Conservation (phyloP, 2,113 vertebrate species). For the Kryptolebias marmoratus region DNA sequence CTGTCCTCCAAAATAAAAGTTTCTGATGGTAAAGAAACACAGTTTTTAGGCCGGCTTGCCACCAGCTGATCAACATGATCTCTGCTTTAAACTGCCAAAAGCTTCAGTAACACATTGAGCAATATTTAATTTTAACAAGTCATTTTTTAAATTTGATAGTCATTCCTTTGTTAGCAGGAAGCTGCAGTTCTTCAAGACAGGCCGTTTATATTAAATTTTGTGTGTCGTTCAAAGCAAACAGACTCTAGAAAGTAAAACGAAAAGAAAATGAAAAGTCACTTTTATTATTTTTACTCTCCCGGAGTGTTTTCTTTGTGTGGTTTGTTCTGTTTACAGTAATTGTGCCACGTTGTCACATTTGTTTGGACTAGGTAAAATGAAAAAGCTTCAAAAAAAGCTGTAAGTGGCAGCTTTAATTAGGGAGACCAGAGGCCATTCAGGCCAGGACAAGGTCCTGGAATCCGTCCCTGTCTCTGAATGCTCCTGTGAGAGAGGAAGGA, state of each 20-base stretch:
- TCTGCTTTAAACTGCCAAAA: no score
- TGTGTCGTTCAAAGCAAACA: neutral
- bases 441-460: constrained; percentile 55
- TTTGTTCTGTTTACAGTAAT: constrained; percentile 34
- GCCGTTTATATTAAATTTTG: neutral
- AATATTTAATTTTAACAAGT: no score
- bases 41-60: no score
- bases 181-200: no score
- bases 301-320: constrained; percentile 6
- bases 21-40: no score
- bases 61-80: no score
- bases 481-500: constrained; percentile 51
- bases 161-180: no score
- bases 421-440: constrained; percentile 35
- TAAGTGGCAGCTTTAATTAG: constrained; percentile 65
- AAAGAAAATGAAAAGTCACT: constrained; percentile 6
- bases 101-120: no score
- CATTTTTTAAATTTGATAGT: no score
- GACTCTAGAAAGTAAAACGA: neutral
- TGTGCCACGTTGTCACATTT: constrained; percentile 34
- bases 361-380: constrained; percentile 23
- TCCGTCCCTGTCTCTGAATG: constrained; percentile 36
- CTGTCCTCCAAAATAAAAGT: no score
- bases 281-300: constrained; percentile 24
- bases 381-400: constrained; percentile 34